Evolutionary conservation across 2,797 vertebrate species (phyloP).

Genomic region (Neosalanx taihuensis): DNA sequence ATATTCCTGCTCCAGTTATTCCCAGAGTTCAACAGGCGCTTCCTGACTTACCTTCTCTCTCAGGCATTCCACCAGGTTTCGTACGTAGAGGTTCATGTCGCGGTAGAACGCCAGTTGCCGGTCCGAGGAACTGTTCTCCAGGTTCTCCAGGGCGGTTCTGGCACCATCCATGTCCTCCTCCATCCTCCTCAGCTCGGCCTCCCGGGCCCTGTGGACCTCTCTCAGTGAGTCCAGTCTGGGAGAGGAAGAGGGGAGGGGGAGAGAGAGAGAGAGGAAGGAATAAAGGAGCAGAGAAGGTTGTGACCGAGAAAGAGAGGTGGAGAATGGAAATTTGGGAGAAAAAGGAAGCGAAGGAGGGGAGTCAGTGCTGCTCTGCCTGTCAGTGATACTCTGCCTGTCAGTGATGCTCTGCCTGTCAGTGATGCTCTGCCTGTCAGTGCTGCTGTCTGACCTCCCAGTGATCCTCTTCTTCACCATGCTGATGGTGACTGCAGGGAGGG

Average conservation of each 20-base stretch:
- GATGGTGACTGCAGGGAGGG: conserved; percentile 73
- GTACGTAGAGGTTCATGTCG: conserved; percentile 78
- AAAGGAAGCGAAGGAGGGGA: neutral
- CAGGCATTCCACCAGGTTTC: conserved; percentile 89
- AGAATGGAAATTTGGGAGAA: neutral
- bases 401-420: too few relatives aligned
- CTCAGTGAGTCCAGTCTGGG: conserved; percentile 80
- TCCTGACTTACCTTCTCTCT: conserved; percentile 82
- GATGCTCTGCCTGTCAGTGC: too few relatives aligned
- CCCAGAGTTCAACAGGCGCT: neutral
- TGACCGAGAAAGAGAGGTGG: too few relatives aligned
- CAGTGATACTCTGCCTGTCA: too few relatives aligned
- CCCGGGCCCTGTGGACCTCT: conserved; percentile 82
- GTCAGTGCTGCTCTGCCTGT: too few relatives aligned
- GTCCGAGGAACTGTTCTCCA: conserved; percentile 77
- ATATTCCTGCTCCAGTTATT: too few relatives aligned
- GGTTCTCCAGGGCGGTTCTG: conserved; percentile 68
- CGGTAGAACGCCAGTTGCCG: conserved; percentile 84
- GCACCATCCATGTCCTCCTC: conserved; percentile 76
- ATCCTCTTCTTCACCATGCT: conserved; percentile 84
- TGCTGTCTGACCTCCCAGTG: conserved; percentile 72
- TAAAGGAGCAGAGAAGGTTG: too few relatives aligned
- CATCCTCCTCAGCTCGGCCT: conserved; percentile 82
- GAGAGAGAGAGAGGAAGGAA: neutral
- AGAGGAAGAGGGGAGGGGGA: conserved; percentile 4